Evolutionary conservation across 2,888 invertebrate species (phyloP).

Genomic region (Zootermopsis nevadensis): DNA sequence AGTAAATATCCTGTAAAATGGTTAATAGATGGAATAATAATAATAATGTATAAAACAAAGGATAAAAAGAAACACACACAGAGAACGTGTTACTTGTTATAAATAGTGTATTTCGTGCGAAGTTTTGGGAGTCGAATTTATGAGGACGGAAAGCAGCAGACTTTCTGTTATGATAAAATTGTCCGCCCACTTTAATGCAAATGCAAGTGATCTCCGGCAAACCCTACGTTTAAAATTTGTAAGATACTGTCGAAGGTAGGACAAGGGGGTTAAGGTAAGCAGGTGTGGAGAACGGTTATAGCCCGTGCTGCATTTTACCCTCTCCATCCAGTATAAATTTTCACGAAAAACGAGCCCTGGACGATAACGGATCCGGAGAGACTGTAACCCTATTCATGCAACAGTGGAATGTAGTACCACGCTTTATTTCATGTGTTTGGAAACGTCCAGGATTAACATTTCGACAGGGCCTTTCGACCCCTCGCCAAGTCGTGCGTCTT

Average conservation of each 20-base stretch:
- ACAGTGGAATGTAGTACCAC: not conserved
- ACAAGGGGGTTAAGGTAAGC: not conserved
- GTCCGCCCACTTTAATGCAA: constrained; percentile 23
- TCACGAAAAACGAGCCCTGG: constrained; percentile 35
- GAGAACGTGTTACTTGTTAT: no score
- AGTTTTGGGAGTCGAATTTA: no score
- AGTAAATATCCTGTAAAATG: no score
- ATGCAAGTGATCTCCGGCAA: not conserved
- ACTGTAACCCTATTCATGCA: not conserved
- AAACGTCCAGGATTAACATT: constrained; percentile 21
- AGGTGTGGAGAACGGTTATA: constrained; percentile 12
- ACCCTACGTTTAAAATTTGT: constrained; percentile 35
- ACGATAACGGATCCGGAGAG: constrained; percentile 35
- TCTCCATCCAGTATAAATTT: constrained; percentile 40
- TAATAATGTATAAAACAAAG: no score
- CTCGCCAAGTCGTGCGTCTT: not conserved
- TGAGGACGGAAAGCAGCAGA: not conserved
- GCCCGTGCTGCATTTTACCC: constrained; percentile 32
- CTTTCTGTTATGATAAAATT: not conserved
- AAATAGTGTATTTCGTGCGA: no score
- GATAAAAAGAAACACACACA: no score
- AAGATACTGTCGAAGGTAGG: constrained; percentile 6
- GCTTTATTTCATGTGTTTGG: not conserved
- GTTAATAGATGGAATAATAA: no score
- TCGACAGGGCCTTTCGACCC: not conserved